phyloP scores from a whole-genome alignment of 2,113 vertebrate genomes.

The Chunga burmeisteri region DNA sequence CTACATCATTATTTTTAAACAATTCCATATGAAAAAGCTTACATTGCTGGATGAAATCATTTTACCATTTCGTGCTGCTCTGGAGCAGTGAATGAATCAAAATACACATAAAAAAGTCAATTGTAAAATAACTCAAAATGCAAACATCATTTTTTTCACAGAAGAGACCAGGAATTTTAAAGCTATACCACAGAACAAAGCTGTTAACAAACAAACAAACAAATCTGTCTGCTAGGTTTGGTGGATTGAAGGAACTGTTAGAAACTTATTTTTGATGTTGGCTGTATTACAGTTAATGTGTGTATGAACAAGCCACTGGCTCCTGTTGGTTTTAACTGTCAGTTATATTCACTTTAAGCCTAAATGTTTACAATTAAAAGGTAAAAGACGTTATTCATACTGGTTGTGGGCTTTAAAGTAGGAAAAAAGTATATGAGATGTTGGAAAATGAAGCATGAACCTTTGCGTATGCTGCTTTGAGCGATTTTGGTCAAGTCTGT shows the following conservation, averaged over 20 bases:
- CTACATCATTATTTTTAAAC: slow-evolving; percentile 39
- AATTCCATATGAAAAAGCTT: slow-evolving; percentile 62
- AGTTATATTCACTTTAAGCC: slow-evolving; percentile 59
- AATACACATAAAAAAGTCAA: slow-evolving; percentile 36
- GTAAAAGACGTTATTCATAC: slow-evolving; percentile 63
- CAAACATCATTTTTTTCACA: not conserved
- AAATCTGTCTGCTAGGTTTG: not conserved
- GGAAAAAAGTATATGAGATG: not conserved
- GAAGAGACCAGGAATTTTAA: not conserved
- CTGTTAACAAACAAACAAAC: not conserved
- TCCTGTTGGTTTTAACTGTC: slow-evolving; percentile 66
- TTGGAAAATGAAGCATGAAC: slow-evolving; percentile 23
- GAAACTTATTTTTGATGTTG: slow-evolving; percentile 48
- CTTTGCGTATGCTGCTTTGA: not conserved
- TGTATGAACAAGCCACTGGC: slow-evolving; percentile 17
- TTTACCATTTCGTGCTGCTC: slow-evolving; percentile 5
- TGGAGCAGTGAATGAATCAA: slow-evolving; percentile 38
- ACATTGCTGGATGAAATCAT: slow-evolving; percentile 24
- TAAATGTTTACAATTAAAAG: slow-evolving; percentile 66
- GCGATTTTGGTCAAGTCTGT: not conserved
- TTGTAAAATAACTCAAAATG: not conserved
- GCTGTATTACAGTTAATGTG: slow-evolving; percentile 41
- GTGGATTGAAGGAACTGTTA: not conserved
- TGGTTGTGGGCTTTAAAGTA: not conserved
- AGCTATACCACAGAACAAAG: not conserved